These are phyloP conservation scores for Xestia xanthographa DNA, from an alignment of 2,888 invertebrate genomes.

Conservation along the genomic window DNA sequence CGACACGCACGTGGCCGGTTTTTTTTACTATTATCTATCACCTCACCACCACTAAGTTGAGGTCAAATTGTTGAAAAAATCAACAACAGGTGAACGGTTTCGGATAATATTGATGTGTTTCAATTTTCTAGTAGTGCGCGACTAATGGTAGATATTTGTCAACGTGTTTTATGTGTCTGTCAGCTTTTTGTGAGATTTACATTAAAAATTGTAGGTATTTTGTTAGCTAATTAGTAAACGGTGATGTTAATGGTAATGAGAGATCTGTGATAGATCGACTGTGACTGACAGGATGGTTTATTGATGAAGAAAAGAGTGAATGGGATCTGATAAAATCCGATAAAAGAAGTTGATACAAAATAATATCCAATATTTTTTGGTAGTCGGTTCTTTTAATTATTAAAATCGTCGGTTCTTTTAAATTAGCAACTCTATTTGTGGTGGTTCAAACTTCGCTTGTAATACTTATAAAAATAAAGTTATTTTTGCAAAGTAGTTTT, in stretches of 20 bases:
- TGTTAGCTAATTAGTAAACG: slow-evolving; percentile 25
- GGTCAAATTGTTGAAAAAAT: slow-evolving; percentile 38
- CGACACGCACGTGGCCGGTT: too few relatives aligned
- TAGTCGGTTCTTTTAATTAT: too few relatives aligned
- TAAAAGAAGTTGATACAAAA: too few relatives aligned
- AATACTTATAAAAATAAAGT: too few relatives aligned
- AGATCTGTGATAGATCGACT: not conserved
- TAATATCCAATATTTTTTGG: too few relatives aligned
- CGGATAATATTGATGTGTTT: slow-evolving; percentile 47
- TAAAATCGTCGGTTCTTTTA: too few relatives aligned
- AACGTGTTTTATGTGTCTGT: slow-evolving; percentile 42
- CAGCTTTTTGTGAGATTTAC: slow-evolving; percentile 30
- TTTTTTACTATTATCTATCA: not conserved
- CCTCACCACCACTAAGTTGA: not conserved
- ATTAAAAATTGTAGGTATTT: slow-evolving; percentile 28
- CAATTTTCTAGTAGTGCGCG: slow-evolving; percentile 44
- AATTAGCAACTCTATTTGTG: too few relatives aligned
- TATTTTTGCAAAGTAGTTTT: too few relatives aligned
- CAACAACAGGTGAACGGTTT: slow-evolving; percentile 30
- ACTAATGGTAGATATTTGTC: slow-evolving; percentile 62
- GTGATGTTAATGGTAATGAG: slow-evolving; percentile 15
- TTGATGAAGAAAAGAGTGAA: not conserved
- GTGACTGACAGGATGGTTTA: not conserved
- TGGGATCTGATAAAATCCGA: not conserved
- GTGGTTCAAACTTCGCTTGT: too few relatives aligned